Conservation (phyloP, 2,888 invertebrate species). For the Pterostichus niger region DNA sequence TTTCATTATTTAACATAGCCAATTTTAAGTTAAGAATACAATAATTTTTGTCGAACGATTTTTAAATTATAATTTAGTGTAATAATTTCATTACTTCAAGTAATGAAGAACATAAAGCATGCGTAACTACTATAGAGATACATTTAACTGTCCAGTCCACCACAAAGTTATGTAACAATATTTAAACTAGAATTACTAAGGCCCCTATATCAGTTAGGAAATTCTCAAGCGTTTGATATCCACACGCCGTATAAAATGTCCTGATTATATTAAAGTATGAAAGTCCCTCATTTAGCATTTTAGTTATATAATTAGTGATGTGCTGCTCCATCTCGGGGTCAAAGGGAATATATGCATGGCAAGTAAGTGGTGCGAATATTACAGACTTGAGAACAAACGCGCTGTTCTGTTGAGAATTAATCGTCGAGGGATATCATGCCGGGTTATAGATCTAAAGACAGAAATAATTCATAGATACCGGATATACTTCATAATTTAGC, state of each 20-base stretch:
- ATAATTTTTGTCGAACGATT: too few species aligned
- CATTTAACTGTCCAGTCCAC: too few species aligned
- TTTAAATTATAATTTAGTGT: too few species aligned
- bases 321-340: slow-evolving; percentile 12
- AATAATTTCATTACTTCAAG: too few species aligned
- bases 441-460: slow-evolving; percentile 33
- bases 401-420: slow-evolving; percentile 33
- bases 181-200: too few species aligned
- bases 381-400: slow-evolving; percentile 46
- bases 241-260: background rate
- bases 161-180: too few species aligned
- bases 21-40: too few species aligned
- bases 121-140: too few species aligned
- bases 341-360: slow-evolving; percentile 59
- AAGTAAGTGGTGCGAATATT: slow-evolving; percentile 50
- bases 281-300: background rate
- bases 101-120: too few species aligned
- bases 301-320: slow-evolving; percentile 3
- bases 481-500: slow-evolving; percentile 35
- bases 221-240: background rate
- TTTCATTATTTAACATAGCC: too few species aligned
- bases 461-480: slow-evolving; percentile 31
- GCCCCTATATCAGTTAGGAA: too few species aligned
- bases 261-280: slow-evolving; percentile 1
- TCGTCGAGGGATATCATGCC: slow-evolving; percentile 30